phyloP scores from a whole-genome alignment of 2,888 invertebrate genomes.

The Adelphocoris suturalis region DNA sequence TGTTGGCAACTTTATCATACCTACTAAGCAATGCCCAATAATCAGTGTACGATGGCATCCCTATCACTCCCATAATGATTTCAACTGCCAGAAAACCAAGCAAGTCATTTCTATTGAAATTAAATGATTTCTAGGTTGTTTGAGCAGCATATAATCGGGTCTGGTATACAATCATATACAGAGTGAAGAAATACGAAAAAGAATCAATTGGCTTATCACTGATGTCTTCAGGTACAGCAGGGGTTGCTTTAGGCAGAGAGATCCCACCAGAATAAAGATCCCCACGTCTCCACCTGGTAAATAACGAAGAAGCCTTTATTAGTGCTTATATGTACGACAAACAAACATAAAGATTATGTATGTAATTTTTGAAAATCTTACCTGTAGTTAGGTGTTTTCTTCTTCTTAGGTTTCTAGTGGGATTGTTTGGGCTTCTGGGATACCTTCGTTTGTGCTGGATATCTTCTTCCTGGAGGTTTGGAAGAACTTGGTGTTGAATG shows the following conservation, averaged over 20 bases:
- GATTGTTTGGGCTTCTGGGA: no score
- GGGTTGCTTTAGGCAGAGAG: slow-evolving; percentile 12
- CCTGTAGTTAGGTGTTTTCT: no score
- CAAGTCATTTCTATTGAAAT: background rate
- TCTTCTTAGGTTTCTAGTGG: no score
- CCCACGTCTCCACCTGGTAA: slow-evolving; percentile 14
- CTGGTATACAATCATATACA: background rate
- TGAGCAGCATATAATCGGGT: background rate
- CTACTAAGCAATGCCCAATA: background rate
- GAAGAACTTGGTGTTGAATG: no score
- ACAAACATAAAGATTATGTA: no score
- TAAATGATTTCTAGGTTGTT: background rate
- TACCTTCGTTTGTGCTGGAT: no score
- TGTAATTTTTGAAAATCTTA: no score
- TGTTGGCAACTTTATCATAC: slow-evolving; percentile 16
- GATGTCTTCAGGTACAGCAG: slow-evolving; percentile 25
- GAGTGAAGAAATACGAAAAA: slow-evolving; percentile 19
- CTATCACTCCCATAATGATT: slow-evolving; percentile 1
- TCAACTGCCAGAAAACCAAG: slow-evolving; percentile 22
- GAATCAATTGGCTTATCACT: slow-evolving; percentile 13
- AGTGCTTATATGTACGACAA: no score
- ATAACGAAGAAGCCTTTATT: slow-evolving; percentile 6
- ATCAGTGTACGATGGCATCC: slow-evolving; percentile 32
- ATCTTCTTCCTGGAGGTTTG: no score
- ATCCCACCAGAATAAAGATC: slow-evolving; percentile 12